Evolutionary conservation across 2,113 vertebrate genomes (phyloP).

Genomic region (Gracilinanus agilis): DNA sequence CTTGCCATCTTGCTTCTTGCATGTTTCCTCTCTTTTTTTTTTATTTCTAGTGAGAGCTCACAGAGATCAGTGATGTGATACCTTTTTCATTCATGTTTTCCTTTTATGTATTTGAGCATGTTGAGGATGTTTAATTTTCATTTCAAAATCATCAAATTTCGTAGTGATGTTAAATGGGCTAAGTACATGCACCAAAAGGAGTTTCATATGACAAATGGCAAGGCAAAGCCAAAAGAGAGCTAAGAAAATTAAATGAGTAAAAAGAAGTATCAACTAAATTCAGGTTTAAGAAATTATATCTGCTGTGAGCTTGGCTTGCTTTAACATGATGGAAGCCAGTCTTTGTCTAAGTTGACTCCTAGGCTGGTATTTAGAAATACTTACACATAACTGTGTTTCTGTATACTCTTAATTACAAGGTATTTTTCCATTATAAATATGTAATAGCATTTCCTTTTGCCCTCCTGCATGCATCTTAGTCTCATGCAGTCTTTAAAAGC

Average conservation of each 20-base stretch:
- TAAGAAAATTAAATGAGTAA: not conserved
- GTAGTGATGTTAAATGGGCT: not conserved
- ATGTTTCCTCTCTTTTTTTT: slow-evolving; percentile 66
- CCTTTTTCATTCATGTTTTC: slow-evolving; percentile 54
- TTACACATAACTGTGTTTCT: slow-evolving; percentile 81
- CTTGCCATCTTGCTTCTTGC: slow-evolving; percentile 77
- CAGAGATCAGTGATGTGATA: slow-evolving; percentile 78
- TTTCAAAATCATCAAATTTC: slow-evolving; percentile 28
- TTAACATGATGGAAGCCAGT: slow-evolving; percentile 10
- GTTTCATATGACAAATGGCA: not conserved
- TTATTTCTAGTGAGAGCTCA: slow-evolving; percentile 80
- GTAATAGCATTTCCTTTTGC: slow-evolving; percentile 76
- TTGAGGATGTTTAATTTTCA: slow-evolving; percentile 38
- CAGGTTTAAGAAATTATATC: not conserved
- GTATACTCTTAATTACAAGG: slow-evolving; percentile 78
- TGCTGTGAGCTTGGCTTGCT: slow-evolving; percentile 2
- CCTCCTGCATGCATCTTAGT: slow-evolving; percentile 82
- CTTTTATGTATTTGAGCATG: slow-evolving; percentile 62
- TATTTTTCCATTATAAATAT: slow-evolving; percentile 75
- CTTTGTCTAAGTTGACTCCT: slow-evolving; percentile 34
- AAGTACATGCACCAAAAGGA: not conserved
- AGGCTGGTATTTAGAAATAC: slow-evolving; percentile 29
- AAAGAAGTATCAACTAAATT: slow-evolving; percentile 5
- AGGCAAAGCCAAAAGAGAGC: not conserved
- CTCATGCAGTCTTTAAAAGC: slow-evolving; percentile 80